These are phyloP conservation scores for Lycocorax pyrrhopterus DNA, from an alignment of 2,113 vertebrate genomes.

Conservation along the genomic window DNA sequence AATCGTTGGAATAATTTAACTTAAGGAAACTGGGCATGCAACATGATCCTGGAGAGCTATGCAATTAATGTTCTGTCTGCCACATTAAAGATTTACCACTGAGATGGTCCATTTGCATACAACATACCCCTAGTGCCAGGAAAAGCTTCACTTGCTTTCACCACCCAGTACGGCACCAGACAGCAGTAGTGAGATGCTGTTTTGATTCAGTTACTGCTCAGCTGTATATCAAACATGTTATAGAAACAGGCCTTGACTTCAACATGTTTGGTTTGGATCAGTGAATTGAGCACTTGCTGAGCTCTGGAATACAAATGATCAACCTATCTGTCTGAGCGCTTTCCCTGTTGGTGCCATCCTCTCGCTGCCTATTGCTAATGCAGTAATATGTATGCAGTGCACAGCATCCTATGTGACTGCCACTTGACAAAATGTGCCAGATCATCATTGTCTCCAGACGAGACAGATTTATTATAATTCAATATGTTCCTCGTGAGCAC, in stretches of 20 bases:
- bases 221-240: conserved; percentile 71
- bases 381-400: conserved; percentile 70
- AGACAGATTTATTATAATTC: conserved; percentile 76
- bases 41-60: conserved; percentile 6
- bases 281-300: conserved; percentile 67
- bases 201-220: conserved; percentile 67
- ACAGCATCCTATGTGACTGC: conserved; percentile 67
- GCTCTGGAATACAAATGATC: conserved; percentile 71
- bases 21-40: conserved; percentile 32
- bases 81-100: conserved; percentile 56
- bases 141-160: conserved; percentile 44
- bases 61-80: conserved; percentile 57
- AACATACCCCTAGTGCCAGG: conserved; percentile 41
- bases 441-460: conserved; percentile 71
- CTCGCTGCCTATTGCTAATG: conserved; percentile 46
- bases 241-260: conserved; percentile 68
- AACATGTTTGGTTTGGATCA: conserved; percentile 69
- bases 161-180: conserved; percentile 37
- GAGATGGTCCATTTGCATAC: conserved; percentile 50
- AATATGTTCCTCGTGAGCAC: conserved; percentile 69
- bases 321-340: conserved; percentile 57
- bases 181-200: conserved; percentile 48
- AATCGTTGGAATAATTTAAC: conserved; percentile 17
- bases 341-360: conserved; percentile 50
- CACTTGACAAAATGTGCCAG: conserved; percentile 73